Evolutionary conservation across 2,113 vertebrate genomes (phyloP).

Genomic region (Perca fluviatilis): DNA sequence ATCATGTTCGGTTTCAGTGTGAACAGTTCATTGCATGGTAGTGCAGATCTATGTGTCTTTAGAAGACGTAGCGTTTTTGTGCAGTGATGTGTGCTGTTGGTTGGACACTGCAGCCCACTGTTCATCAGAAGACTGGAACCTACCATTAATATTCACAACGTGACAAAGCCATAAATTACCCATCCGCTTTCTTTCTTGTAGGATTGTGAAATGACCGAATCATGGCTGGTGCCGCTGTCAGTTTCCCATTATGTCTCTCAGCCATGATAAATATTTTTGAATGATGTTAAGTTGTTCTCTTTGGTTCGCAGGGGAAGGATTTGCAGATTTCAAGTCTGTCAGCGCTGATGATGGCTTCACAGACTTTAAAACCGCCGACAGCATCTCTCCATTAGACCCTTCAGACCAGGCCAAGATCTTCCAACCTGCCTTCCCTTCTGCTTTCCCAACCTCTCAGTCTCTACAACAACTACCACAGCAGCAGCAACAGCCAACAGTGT

Average conservation of each 20-base stretch:
- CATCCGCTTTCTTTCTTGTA: constrained; percentile 45
- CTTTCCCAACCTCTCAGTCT: constrained; percentile 86
- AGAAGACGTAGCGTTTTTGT: constrained; percentile 38
- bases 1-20: constrained; percentile 25
- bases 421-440: constrained; percentile 87
- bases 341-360: constrained; percentile 94
- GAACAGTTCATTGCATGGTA: constrained; percentile 44
- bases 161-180: constrained; percentile 41
- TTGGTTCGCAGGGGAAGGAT: constrained; percentile 90
- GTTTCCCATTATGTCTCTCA: not conserved
- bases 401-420: constrained; percentile 90
- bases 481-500: constrained; percentile 78
- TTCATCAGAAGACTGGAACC: constrained; percentile 29
- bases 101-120: constrained; percentile 8
- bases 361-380: constrained; percentile 98
- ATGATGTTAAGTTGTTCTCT: constrained; percentile 46
- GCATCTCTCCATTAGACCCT: constrained; percentile 93
- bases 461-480: constrained; percentile 85
- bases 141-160: constrained; percentile 9
- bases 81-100: constrained; percentile 51
- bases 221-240: not conserved
- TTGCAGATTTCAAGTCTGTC: constrained; percentile 93
- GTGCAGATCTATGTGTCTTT: constrained; percentile 22
- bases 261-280: constrained; percentile 26
- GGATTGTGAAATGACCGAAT: constrained; percentile 47